Percentiles rank a stretch among this genome's conserved stretches.
phyloP scores from a whole-genome alignment of 2,113 vertebrate genomes.

The Dromas ardeola region DNA sequence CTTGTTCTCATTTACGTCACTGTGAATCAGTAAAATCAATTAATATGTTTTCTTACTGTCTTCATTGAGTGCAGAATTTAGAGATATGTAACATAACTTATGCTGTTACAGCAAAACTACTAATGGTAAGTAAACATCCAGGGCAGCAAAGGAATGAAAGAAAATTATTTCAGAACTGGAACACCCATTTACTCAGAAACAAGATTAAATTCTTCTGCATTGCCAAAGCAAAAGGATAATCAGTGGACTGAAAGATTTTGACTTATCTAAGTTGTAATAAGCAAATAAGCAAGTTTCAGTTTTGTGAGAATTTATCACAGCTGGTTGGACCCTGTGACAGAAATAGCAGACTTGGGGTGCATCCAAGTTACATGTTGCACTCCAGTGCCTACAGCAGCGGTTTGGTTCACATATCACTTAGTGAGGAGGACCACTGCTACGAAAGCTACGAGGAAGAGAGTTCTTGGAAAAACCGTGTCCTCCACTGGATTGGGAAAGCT shows the following conservation, averaged over 20 bases:
- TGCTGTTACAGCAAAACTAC: neutral
- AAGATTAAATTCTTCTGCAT: neutral
- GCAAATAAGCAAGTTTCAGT: neutral
- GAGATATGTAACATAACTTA: rapidly evolving
- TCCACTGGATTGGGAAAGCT: neutral
- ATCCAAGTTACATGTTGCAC: neutral
- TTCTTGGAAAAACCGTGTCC: neutral
- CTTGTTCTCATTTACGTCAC: neutral
- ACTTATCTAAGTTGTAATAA: neutral
- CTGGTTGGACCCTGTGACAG: neutral
- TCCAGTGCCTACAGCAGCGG: neutral
- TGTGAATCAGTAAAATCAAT: neutral
- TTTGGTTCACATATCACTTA: neutral
- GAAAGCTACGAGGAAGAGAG: neutral
- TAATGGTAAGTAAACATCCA: neutral
- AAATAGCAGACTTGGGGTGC: neutral
- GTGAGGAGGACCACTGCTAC: neutral
- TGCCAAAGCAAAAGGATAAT: neutral
- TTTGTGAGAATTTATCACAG: neutral
- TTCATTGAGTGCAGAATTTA: neutral
- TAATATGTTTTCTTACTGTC: neutral
- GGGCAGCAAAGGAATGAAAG: neutral
- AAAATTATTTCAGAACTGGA: neutral
- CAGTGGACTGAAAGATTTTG: neutral
- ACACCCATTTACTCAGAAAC: neutral